Conservation (phyloP, 2,888 invertebrate genomes). For the Acholoe squamosa region DNA sequence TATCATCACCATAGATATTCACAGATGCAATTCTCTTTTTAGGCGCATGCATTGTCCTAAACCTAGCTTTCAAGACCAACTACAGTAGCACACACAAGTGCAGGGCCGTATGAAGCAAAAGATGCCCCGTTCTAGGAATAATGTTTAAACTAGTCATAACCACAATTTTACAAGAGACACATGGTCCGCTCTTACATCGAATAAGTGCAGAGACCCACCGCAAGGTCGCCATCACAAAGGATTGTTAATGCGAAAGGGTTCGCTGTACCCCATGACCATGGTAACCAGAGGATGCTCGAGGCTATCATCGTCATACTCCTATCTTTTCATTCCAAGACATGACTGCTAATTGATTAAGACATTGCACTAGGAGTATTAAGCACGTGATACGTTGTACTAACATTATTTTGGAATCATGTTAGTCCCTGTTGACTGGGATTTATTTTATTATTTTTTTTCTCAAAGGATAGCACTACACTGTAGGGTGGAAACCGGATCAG, state of each 20-base stretch:
- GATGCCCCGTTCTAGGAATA: constrained; percentile 20
- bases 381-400: neutral
- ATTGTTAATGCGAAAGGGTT: constrained; percentile 15
- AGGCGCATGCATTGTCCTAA: constrained; percentile 35
- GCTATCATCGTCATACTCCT: too few relatives aligned
- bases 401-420: too few relatives aligned
- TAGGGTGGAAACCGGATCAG: neutral
- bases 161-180: neutral
- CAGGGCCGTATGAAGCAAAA: constrained; percentile 3
- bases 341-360: neutral
- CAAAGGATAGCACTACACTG: too few relatives aligned
- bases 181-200: neutral
- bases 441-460: too few relatives aligned
- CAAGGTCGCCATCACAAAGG: constrained; percentile 33
- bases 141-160: constrained; percentile 48
- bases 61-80: constrained; percentile 41
- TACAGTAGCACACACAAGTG: constrained; percentile 57
- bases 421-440: too few relatives aligned
- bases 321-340: constrained; percentile 5
- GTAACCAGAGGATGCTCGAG: too few relatives aligned
- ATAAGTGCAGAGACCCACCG: neutral
- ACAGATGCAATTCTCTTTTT: neutral
- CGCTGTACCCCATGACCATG: neutral
- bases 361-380: neutral
- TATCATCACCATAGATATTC: constrained; percentile 22